A percentile compares a stretch with the other conserved stretches of the same genome.
phyloP scores from a whole-genome alignment of 2,797 vertebrate species.

The Acipenser oxyrinchus region DNA sequence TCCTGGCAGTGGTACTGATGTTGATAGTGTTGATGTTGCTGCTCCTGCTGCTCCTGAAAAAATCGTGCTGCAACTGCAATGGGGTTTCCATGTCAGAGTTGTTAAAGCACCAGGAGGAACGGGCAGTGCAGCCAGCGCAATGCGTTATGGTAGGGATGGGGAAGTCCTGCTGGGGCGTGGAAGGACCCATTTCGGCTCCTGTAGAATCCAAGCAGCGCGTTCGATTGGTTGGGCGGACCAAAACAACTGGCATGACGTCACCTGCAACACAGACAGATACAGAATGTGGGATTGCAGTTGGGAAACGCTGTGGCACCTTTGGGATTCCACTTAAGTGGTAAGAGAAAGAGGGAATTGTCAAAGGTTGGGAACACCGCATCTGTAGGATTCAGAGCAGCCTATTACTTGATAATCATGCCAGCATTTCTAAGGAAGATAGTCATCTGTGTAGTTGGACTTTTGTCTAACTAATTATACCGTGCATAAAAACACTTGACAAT shows the following conservation, averaged over 20 bases:
- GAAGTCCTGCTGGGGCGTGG: constrained; percentile 68
- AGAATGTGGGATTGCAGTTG: neutral
- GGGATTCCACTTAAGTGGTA: constrained; percentile 2
- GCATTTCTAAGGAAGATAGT: neutral
- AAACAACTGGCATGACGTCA: constrained; percentile 90
- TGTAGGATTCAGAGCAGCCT: neutral
- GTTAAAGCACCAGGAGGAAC: constrained; percentile 78
- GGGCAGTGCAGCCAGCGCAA: constrained; percentile 77
- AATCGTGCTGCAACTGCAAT: constrained; percentile 84
- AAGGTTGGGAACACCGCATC: constrained; percentile 1
- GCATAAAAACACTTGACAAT: no score
- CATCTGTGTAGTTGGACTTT: neutral
- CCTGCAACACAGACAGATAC: constrained; percentile 47
- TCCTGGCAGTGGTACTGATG: constrained; percentile 65
- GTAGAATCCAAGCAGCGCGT: constrained; percentile 72
- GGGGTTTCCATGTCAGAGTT: constrained; percentile 87
- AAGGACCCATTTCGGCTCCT: constrained; percentile 85
- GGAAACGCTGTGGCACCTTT: neutral
- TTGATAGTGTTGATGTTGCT: constrained; percentile 51
- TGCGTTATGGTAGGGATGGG: constrained; percentile 77
- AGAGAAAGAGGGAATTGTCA: constrained; percentile 1
- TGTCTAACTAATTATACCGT: neutral
- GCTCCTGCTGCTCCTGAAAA: constrained; percentile 74
- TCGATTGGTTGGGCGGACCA: constrained; percentile 78
- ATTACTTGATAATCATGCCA: neutral